Percentiles rank a stretch among this genome's conserved stretches.
Conservation (phyloP, 2,888 invertebrate species). For the Xanthorhoe designata region DNA sequence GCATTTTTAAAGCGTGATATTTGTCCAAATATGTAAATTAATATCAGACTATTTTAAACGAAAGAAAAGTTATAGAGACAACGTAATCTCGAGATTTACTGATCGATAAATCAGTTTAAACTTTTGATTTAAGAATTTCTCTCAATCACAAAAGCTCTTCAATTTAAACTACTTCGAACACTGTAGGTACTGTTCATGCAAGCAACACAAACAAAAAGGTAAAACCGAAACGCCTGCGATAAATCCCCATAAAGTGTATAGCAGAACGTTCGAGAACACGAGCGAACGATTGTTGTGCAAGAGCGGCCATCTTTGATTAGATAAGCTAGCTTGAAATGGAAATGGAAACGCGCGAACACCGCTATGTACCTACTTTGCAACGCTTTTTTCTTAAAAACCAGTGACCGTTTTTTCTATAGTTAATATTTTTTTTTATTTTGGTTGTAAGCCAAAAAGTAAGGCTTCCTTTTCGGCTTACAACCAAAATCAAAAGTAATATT, state of each 20-base stretch:
- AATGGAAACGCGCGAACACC: conserved; percentile 18
- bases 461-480: neutral
- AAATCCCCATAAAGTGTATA: neutral
- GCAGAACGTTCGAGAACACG: conserved; percentile 3
- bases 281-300: conserved; percentile 13
- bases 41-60: no score
- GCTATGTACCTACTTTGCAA: conserved; percentile 6
- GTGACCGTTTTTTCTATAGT: neutral
- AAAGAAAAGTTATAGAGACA: no score
- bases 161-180: no score
- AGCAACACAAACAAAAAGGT: no score
- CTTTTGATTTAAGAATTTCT: no score
- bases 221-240: neutral
- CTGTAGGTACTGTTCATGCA: no score
- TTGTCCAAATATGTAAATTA: no score
- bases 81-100: no score
- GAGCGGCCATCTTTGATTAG: conserved; percentile 15
- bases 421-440: neutral
- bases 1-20: no score
- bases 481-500: neutral
- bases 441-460: neutral
- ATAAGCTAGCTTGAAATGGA: conserved; percentile 20
- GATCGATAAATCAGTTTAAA: no score
- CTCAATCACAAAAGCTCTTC: no score
- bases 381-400: neutral